phyloP scores from a whole-genome alignment of 2,113 vertebrate genomes.

The Forbesichthys agassizii region DNA sequence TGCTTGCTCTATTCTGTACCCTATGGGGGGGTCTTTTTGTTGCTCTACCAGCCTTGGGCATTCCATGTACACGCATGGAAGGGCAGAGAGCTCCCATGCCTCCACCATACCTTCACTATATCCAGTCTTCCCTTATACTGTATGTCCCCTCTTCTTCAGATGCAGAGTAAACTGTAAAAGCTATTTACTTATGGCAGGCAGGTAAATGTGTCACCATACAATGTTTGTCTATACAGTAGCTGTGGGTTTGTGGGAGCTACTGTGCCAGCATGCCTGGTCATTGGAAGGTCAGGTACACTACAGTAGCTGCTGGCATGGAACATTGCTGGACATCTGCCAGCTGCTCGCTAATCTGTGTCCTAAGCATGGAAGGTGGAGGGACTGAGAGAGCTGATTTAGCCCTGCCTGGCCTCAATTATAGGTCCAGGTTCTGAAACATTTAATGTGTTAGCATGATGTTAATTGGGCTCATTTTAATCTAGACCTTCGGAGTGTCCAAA shows the following conservation, averaged over 20 bases:
- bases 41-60: too few relatives aligned
- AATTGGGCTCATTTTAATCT: constrained; percentile 30
- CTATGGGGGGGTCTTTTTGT: too few relatives aligned
- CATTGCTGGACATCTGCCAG: constrained; percentile 12
- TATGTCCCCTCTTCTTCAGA: too few relatives aligned
- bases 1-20: too few relatives aligned
- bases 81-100: too few relatives aligned
- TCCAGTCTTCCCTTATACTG: not conserved
- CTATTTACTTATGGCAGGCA: not conserved
- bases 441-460: constrained; percentile 22
- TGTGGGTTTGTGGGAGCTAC: not conserved
- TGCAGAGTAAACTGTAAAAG: not conserved
- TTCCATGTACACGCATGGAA: too few relatives aligned
- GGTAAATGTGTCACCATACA: not conserved
- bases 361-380: constrained; percentile 32
- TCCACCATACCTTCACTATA: not conserved
- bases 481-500: constrained; percentile 14
- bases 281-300: constrained; percentile 32
- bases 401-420: constrained; percentile 15
- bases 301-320: constrained; percentile 25
- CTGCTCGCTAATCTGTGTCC: constrained; percentile 41
- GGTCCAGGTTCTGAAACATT: constrained; percentile 19
- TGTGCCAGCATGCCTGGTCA: constrained; percentile 11
- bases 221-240: not conserved
- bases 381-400: constrained; percentile 24